Percentiles rank a stretch among this genome's conserved stretches.
phyloP scores from a whole-genome alignment of 2,113 vertebrate species.

The Lonchura striata region DNA sequence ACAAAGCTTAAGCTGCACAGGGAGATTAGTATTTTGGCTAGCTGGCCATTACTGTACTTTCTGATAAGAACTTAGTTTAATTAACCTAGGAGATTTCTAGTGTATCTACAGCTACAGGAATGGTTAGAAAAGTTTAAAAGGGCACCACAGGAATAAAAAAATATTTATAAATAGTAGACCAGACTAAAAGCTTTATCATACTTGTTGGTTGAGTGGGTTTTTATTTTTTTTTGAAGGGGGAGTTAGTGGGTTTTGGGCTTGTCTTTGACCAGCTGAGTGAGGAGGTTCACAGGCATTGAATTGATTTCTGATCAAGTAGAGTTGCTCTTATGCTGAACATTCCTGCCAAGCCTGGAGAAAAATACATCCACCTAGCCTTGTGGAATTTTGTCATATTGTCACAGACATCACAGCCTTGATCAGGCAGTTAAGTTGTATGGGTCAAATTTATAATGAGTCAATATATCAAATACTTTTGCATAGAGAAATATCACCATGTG shows the following conservation, averaged over 20 bases:
- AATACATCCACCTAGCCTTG: not conserved
- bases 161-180: not conserved
- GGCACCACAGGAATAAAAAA: not conserved
- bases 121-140: not conserved
- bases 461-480: not conserved
- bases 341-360: not conserved
- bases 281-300: not conserved
- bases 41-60: not conserved
- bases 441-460: not conserved
- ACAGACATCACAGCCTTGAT: not conserved
- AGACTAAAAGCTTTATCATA: not conserved
- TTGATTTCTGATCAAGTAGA: not conserved
- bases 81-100: not conserved
- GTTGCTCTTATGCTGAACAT: not conserved
- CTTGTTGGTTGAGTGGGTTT: fast-evolving
- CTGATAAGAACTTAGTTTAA: conserved; percentile 14
- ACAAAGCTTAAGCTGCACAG: not conserved
- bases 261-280: not conserved
- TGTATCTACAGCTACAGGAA: not conserved
- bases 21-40: conserved; percentile 17
- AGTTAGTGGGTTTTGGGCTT: not conserved
- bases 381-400: not conserved
- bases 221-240: not conserved
- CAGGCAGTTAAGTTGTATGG: not conserved
- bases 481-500: not conserved